Percentiles rank a stretch among this genome's conserved stretches.
Evolutionary conservation across 1,140 invertebrate genomes (phyloP).

Genomic region (Plodia interpunctella): DNA sequence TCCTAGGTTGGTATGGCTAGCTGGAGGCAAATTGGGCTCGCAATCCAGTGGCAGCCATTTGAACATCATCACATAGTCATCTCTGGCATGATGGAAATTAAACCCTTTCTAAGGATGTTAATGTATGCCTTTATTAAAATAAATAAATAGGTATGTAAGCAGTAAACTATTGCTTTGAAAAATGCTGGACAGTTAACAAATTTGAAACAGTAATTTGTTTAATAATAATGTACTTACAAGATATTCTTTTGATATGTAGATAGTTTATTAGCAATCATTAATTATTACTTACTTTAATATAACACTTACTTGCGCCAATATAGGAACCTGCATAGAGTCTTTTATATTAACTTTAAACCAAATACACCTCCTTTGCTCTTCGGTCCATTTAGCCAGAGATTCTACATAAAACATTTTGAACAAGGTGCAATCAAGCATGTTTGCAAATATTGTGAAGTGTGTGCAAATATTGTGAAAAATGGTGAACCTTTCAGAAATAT

Average conservation of each 20-base stretch:
- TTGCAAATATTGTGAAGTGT: too few species aligned
- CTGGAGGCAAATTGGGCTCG: conserved; percentile 84
- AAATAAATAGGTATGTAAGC: conserved; percentile 19
- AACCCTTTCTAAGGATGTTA: conserved; percentile 84
- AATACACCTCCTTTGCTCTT: conserved; percentile 82
- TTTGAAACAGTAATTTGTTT: too few species aligned
- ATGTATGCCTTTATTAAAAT: conserved; percentile 25
- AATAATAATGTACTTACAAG: too few species aligned
- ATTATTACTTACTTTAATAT: too few species aligned
- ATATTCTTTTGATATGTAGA: too few species aligned
- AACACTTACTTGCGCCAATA: conserved; percentile 82
- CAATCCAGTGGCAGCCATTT: conserved; percentile 84
- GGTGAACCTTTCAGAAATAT: too few species aligned
- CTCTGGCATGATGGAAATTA: conserved; percentile 91
- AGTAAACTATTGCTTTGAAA: conserved; percentile 12
- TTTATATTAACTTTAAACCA: conserved; percentile 89
- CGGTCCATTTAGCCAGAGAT: conserved; percentile 85
- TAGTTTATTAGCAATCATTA: too few species aligned
- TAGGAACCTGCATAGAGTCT: conserved; percentile 85
- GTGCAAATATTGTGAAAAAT: too few species aligned
- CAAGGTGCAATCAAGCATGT: background rate
- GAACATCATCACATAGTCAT: conserved; percentile 87
- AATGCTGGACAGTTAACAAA: too few species aligned
- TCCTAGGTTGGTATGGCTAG: conserved; percentile 91
- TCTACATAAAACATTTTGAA: conserved; percentile 70